Base-by-base conservation (phyloP, 2,113 vertebrate genomes). In the Oryzias curvinotus region DNA sequence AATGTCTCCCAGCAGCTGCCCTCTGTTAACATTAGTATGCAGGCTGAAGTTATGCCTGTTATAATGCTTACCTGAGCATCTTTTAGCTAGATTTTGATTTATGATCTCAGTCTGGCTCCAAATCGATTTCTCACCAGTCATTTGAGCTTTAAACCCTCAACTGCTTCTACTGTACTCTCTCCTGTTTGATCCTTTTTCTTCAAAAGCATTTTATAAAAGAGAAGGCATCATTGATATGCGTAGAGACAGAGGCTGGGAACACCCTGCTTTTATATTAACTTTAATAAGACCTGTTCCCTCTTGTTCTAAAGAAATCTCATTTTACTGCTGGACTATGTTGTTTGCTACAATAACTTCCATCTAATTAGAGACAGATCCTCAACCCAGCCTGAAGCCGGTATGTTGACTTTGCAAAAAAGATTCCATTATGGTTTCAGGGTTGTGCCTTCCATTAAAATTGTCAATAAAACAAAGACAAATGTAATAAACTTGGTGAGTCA, bases 341-440 rank as follows among this genome's bases (percentile, higher is more conserved):
- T 54, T 57, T 46, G 60, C 68, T 66, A 73, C 75, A 82, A 85
- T 83, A 83, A 82, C 66, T 72, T 70, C 60, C 47, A 64, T 69
- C 73, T 68, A 83, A 83, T 88, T 87, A 86, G 70, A 65, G 60
- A 49, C 44, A 67, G 69, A 73, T 68, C 55, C 76, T 78, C 63
- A 77, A 26, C 52, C 69, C 54, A 65, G 66, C 75, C 57, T 59
- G 42, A 64, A 72, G 68, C 62, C 19, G 28, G 21, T 44, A 50
- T 26, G 25, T 66, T 62, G 63, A 26, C 59, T 58, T 49, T 72
- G 28, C 46, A 19, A 52, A 42, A 41, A 75, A 74, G 70, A 19
- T 42, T 71, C 15, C 16, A 56, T 62, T 81, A 80, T 81, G 44
- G 67, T 56, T 70, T 65, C 6, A 60, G n/a, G 47, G 57, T 43